Evolutionary conservation across 2,113 vertebrate genomes (phyloP).

Genomic region (Chitala chitala): DNA sequence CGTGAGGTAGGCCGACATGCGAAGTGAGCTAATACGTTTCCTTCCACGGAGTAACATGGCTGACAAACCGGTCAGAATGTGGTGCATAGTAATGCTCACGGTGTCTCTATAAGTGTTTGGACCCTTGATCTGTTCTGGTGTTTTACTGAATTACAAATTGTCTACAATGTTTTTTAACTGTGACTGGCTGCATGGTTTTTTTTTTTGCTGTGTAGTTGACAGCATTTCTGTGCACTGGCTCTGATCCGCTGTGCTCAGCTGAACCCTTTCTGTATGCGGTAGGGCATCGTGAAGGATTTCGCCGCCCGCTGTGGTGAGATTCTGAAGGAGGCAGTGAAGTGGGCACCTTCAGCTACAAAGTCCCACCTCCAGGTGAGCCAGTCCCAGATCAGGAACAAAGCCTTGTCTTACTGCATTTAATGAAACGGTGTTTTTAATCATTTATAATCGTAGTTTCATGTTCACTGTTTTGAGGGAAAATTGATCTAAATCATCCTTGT

Average conservation of each 20-base stretch:
- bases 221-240: not conserved
- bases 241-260: not conserved
- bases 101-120: too few species aligned
- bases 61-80: too few species aligned
- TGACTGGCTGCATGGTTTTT: too few species aligned
- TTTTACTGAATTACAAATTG: too few species aligned
- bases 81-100: too few species aligned
- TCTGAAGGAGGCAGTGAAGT: conserved; percentile 95
- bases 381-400: not conserved
- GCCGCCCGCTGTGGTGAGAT: conserved; percentile 95
- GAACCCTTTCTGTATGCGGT: not conserved
- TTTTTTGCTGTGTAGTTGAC: not conserved
- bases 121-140: too few species aligned
- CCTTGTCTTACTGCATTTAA: not conserved
- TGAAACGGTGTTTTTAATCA: too few species aligned
- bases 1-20: conserved; percentile 69
- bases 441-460: too few species aligned
- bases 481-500: not conserved
- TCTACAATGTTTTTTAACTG: too few species aligned
- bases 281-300: conserved; percentile 97
- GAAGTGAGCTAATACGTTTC: too few species aligned
- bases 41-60: too few species aligned
- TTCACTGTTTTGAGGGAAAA: too few species aligned
- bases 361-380: conserved; percentile 85
- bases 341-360: conserved; percentile 94